phyloP scores from a whole-genome alignment of 2,888 invertebrate species.

The Phaonia tiefii region DNA sequence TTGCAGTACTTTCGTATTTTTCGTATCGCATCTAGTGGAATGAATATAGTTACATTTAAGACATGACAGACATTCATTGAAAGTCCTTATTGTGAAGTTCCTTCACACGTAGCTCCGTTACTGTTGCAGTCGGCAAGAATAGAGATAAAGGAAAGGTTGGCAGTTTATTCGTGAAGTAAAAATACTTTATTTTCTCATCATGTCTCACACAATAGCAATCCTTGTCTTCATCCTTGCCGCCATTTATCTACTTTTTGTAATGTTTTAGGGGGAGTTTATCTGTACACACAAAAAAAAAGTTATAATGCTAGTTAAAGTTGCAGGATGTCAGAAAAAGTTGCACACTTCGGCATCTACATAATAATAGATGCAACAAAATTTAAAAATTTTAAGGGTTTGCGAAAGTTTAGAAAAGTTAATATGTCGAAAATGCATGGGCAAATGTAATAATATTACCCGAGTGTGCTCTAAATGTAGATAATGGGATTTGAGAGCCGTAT shows the following conservation, averaged over 20 bases:
- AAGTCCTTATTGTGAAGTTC: background rate
- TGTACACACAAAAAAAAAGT: constrained; percentile 28
- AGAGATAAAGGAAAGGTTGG: background rate
- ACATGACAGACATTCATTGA: constrained; percentile 16
- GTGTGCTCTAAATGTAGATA: too few relatives aligned
- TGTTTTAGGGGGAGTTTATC: too few relatives aligned
- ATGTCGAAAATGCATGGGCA: too few relatives aligned
- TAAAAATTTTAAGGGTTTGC: constrained; percentile 21
- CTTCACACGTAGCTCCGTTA: background rate
- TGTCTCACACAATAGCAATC: constrained; percentile 19
- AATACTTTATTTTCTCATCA: constrained; percentile 35
- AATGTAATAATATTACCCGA: too few relatives aligned
- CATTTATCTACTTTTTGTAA: too few relatives aligned
- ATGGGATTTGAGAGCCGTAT: too few relatives aligned
- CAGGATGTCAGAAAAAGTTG: constrained; percentile 46
- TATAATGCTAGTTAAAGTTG: constrained; percentile 37
- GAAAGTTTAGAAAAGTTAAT: too few relatives aligned
- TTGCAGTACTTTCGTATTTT: constrained; percentile 12
- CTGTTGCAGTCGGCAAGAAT: constrained; percentile 3
- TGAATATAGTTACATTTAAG: background rate
- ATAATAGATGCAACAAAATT: background rate
- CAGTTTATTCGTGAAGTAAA: constrained; percentile 15
- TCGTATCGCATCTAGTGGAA: background rate
- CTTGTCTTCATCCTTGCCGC: too few relatives aligned
- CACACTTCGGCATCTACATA: constrained; percentile 9